Base-by-base conservation (phyloP, 2,888 invertebrate genomes). In the Pollenia griseotomentosa region DNA sequence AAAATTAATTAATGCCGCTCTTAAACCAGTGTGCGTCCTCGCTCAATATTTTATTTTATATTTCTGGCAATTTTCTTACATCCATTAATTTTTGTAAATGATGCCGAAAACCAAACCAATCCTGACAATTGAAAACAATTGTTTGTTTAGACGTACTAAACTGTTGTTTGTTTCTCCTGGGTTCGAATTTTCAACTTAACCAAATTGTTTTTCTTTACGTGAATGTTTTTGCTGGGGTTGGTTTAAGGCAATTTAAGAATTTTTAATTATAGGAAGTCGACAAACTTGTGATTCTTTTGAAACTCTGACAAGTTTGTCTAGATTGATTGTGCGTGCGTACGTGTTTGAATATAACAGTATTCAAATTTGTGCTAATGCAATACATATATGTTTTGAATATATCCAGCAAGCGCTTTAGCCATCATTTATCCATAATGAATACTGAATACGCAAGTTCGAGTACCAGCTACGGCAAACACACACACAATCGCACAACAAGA, bases 371-470 rank as follows among this genome's bases (percentile, higher is more conserved):
- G 48, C 6, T 40, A 10, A 9, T 42, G 2, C 2, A 19, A 40
- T 61, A 8, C 42, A 19, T 55, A 11, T 33, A 33, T 33, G 5
- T n/a, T 83, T 44, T 19, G 71, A 70, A 33, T 66, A 33, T 70
- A 59, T 57, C 66, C 44, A 79, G 61, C 73, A 61, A 85, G 66
- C 42, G 53, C 23, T 57, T 65, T 82, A 73, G 57, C 48, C 73
- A 14, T 65, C 42, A 82, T 78, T 82, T 86, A 68, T 74, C 51
- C 63, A 77, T 77, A 77, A 75, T 57, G 53, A 74, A 68, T 53
- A 59, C 51, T 53, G 66, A 74, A 75, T 53, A 85, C 68, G 57
- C 66, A 81, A 78, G 63, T 78, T 77, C 48, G 70, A 55, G 61
- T 74, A 68, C 16, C 61, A 75, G 57, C 57, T 71, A 78, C 44